Conservation (phyloP, 2,113 vertebrate species). For the Laticauda laticaudata region DNA sequence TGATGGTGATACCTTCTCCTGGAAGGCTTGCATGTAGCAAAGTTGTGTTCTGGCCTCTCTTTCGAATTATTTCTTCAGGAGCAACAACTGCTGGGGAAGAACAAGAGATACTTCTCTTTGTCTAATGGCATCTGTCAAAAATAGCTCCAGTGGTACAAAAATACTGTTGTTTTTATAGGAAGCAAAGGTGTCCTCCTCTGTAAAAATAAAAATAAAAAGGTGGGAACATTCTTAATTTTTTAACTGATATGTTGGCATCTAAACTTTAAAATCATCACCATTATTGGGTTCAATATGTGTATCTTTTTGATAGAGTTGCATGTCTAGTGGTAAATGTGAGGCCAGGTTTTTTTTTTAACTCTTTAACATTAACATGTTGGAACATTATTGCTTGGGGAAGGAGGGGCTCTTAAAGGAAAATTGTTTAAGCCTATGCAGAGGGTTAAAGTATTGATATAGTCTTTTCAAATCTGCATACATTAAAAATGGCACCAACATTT, state of each 20-base stretch:
- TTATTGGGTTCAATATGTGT: neutral
- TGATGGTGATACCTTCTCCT: conserved; percentile 64
- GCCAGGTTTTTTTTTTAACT: neutral
- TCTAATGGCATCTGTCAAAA: conserved; percentile 26
- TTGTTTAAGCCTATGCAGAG: neutral
- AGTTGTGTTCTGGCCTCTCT: conserved; percentile 62
- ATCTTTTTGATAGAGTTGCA: neutral
- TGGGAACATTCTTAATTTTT: neutral
- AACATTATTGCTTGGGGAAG: neutral
- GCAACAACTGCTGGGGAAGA: conserved; percentile 48
- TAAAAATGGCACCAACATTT: neutral
- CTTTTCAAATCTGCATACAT: neutral
- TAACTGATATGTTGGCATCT: neutral
- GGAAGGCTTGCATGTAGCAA: conserved; percentile 62
- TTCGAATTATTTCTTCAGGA: conserved; percentile 69
- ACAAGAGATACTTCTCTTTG: conserved; percentile 36
- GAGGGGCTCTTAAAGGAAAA: neutral
- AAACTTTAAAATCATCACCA: neutral
- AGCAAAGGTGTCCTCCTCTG: neutral
- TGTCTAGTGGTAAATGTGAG: neutral
- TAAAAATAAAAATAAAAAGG: neutral
- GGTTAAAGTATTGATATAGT: neutral
- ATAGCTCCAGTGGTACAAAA: conserved; percentile 8
- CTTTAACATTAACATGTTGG: neutral
- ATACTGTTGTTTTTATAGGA: conserved; percentile 13